Conservation (phyloP, 2,888 invertebrate genomes). For the Oscheius sp. region DNA sequence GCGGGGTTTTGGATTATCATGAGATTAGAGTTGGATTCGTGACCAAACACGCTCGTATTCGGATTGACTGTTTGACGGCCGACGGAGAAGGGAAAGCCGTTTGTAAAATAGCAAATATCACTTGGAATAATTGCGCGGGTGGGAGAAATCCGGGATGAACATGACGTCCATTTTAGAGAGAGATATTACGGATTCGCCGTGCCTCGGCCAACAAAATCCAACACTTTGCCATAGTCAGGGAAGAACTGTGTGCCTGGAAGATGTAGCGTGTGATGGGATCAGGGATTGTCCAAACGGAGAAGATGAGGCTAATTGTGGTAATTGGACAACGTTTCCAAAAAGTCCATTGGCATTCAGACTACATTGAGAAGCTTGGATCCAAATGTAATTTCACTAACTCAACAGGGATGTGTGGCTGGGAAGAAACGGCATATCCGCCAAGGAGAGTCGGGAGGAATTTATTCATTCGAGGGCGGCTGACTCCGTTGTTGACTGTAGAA, state of each 20-base stretch:
- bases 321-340: neutral
- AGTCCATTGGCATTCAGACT: conserved; percentile 8
- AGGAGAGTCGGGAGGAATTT: conserved; percentile 12
- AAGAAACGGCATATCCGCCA: conserved; percentile 2
- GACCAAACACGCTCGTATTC: conserved; percentile 20
- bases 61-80: conserved; percentile 9
- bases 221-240: conserved; percentile 11
- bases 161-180: neutral
- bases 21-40: conserved; percentile 22
- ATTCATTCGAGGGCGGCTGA: conserved; percentile 6
- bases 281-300: conserved; percentile 25
- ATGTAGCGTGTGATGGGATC: conserved; percentile 28
- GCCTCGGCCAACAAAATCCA: conserved; percentile 20
- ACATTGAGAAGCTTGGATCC: conserved; percentile 10
- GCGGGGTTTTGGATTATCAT: conserved; percentile 22
- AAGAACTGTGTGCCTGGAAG: neutral
- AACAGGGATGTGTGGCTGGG: conserved; percentile 12
- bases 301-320: conserved; percentile 31
- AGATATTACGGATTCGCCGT: neutral
- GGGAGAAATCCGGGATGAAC: neutral
- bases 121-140: conserved; percentile 27
- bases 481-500: neutral
- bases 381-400: conserved; percentile 20
- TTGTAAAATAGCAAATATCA: conserved; percentile 12
- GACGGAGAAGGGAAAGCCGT: neutral